Conservation (phyloP, 2,797 vertebrate species). For the Cebuella pygmaea region DNA sequence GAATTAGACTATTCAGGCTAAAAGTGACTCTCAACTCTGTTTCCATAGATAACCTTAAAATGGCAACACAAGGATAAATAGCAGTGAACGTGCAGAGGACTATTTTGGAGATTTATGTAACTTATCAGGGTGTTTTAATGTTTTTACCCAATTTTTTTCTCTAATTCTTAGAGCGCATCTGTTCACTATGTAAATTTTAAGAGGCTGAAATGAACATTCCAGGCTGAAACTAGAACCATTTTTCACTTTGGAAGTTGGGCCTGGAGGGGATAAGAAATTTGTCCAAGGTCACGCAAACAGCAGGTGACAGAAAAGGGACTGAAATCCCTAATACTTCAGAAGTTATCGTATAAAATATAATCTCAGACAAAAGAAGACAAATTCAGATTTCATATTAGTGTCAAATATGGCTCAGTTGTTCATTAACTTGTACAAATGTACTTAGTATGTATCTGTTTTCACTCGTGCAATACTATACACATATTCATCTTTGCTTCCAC, state of each 20-base stretch:
- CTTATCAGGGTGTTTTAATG: not conserved
- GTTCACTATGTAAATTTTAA: not conserved
- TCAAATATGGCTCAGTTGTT: not conserved
- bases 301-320: not conserved
- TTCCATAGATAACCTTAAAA: conserved; percentile 34
- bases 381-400: not conserved
- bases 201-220: not conserved
- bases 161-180: not conserved
- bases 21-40: not conserved
- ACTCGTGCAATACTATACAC: not conserved
- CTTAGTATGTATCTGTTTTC: not conserved
- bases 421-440: not conserved
- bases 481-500: not conserved
- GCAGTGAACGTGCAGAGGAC: not conserved
- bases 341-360: not conserved
- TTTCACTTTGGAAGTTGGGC: not conserved
- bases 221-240: not conserved
- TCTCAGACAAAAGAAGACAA: not conserved
- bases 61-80: not conserved
- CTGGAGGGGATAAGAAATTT: not conserved
- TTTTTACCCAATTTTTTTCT: conserved; percentile 19
- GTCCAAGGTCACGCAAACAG: not conserved
- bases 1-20: not conserved
- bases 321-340: not conserved
- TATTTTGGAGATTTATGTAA: not conserved